These are phyloP conservation scores for Caenorhabditis panamensis DNA, from an alignment of 2,888 invertebrate genomes.

Conservation along the genomic window DNA sequence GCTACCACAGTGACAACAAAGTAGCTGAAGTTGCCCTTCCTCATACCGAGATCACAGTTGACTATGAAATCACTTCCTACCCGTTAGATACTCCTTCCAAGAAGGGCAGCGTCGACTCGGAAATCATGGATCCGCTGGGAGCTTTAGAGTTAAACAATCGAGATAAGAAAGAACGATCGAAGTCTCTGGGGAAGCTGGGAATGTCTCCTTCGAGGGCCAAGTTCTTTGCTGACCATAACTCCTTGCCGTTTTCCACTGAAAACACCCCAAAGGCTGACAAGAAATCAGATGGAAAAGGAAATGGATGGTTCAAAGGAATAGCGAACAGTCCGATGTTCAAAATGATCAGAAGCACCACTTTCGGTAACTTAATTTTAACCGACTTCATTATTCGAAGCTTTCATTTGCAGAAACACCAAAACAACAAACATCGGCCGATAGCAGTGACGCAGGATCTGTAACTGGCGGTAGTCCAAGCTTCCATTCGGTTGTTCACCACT, in stretches of 20 bases:
- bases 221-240: constrained; percentile 75
- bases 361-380: constrained; percentile 50
- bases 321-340: constrained; percentile 77
- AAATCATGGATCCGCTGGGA: constrained; percentile 57
- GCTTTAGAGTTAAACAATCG: constrained; percentile 32
- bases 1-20: constrained; percentile 15
- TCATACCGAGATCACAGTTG: constrained; percentile 44
- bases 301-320: constrained; percentile 75
- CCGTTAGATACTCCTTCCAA: constrained; percentile 21
- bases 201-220: constrained; percentile 78
- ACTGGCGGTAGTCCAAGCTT: constrained; percentile 68
- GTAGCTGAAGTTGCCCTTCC: neutral
- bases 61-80: constrained; percentile 48
- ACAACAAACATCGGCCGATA: constrained; percentile 12
- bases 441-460: constrained; percentile 15
- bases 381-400: neutral
- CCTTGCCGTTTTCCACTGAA: constrained; percentile 71
- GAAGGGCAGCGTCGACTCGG: neutral
- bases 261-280: constrained; percentile 56
- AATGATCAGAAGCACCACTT: constrained; percentile 73
- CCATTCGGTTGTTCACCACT: constrained; percentile 74
- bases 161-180: constrained; percentile 25
- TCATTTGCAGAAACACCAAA: constrained; percentile 44
- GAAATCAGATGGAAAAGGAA: constrained; percentile 46
- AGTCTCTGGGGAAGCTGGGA: constrained; percentile 51